Base-by-base conservation (phyloP, 2,888 invertebrate species). In the Myathropa florea region DNA sequence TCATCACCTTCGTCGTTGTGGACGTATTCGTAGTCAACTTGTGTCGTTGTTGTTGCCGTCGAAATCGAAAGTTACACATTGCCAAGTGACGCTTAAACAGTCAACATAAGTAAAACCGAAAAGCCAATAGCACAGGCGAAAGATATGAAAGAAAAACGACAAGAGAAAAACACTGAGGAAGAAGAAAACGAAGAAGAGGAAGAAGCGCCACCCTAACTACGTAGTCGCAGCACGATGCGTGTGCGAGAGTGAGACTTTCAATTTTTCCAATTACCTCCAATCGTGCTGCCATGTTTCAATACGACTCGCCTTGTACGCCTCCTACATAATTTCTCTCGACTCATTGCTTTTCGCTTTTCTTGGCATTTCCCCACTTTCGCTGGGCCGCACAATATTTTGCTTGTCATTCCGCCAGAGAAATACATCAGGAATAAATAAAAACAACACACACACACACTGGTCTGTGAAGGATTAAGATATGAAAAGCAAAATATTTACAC, bases 51-150 rank as follows among this genome's bases (percentile, higher is more conserved):
- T 36, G 55, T 64, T 55, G 28, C 61, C 65, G 71, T 71, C 46
- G 68, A 85, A 85, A 77, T 78, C 81, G 85, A 85, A 85, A 85
- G 82, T 85, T 85, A 23, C 82, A 85, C 70, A 73, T 78, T 77
- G 55, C 76, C 64, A 36, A 64, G 46, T 53, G 39, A 59, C 55
- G 67, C 30, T 76, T 18, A 18, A 18, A 18, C 46, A 18, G 46
- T 46, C 46, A 46, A 46, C 46, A 46, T 2, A 46, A n/a, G 46
- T 4, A n/a, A 33, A 9, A 33, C 70, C 55, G 21, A 63, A 57
- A 80, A 71, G 30, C 39, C 30, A 72, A 85, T 53, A 65, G 10
- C 18, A n/a, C 60, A 78, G 36, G 28, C n/a, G 59, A 65, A 59
- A 55, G 18, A 46, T 61, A 59, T 55, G 21, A n/a, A 1, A 39